Conservation (phyloP, 2,113 vertebrate species). For the Plecotus auritus region DNA sequence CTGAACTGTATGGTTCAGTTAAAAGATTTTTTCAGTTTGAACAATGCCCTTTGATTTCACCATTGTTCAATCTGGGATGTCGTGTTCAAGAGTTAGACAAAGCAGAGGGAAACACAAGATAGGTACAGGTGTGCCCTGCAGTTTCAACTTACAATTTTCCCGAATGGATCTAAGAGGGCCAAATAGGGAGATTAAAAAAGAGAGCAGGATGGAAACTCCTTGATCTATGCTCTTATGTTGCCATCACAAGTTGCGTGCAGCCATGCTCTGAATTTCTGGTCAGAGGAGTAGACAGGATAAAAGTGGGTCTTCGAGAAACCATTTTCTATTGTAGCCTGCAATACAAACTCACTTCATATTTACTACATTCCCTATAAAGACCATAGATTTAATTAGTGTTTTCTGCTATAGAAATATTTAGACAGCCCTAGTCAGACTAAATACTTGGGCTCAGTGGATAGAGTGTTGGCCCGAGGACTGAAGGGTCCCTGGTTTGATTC, state of each 20-base stretch:
- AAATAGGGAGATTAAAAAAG: not conserved
- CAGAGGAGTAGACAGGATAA: not conserved
- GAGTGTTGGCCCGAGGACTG: too few species aligned
- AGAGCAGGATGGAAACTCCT: not conserved
- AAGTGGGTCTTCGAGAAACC: not conserved
- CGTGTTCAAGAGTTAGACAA: slow-evolving; percentile 10
- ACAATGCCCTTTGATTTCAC: slow-evolving; percentile 21
- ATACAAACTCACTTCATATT: slow-evolving; percentile 51
- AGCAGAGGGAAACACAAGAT: slow-evolving; percentile 26
- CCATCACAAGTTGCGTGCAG: not conserved
- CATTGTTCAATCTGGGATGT: slow-evolving; percentile 41
- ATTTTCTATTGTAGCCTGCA: not conserved
- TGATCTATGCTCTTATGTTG: not conserved
- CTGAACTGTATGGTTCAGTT: not conserved
- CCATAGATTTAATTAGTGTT: slow-evolving; percentile 39
- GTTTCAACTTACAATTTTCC: slow-evolving; percentile 25
- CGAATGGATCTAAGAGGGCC: not conserved
- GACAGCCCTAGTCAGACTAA: not conserved
- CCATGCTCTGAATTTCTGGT: not conserved
- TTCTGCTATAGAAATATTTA: slow-evolving; percentile 55
- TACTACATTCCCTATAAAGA: slow-evolving; percentile 53
- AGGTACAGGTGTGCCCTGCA: slow-evolving; percentile 22
- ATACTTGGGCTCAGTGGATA: too few species aligned
- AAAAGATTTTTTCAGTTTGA: slow-evolving; percentile 11
- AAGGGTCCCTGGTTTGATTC: too few species aligned